Evolutionary conservation across 2,888 invertebrate species (phyloP).

Genomic region (Apodemia zela): DNA sequence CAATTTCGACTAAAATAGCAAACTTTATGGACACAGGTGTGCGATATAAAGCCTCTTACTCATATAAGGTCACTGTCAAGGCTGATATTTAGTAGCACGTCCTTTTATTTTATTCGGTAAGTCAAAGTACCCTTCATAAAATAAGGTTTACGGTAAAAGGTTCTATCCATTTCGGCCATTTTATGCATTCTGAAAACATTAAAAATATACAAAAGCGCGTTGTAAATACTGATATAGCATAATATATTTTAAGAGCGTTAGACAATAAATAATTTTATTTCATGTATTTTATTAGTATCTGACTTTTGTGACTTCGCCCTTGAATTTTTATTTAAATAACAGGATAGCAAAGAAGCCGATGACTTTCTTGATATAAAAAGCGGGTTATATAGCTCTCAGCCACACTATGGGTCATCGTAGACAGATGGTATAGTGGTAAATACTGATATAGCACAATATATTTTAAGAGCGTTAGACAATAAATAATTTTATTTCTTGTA

Average conservation of each 20-base stretch:
- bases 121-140: slow-evolving; percentile 29
- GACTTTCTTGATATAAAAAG: too few relatives aligned
- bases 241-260: background rate
- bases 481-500: slow-evolving; percentile 12
- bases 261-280: slow-evolving; percentile 14
- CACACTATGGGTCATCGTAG: too few relatives aligned
- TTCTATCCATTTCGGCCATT: slow-evolving; percentile 25
- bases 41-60: background rate
- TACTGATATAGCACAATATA: slow-evolving; percentile 1
- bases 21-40: slow-evolving; percentile 5
- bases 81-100: background rate
- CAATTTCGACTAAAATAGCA: background rate
- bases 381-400: too few relatives aligned
- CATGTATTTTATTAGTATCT: slow-evolving; percentile 2
- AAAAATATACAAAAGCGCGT: background rate
- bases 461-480: slow-evolving; percentile 3
- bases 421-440: too few relatives aligned
- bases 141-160: slow-evolving; percentile 32
- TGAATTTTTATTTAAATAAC: too few relatives aligned
- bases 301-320: too few relatives aligned
- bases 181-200: slow-evolving; percentile 5
- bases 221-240: slow-evolving; percentile 7
- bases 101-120: slow-evolving; percentile 26
- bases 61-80: slow-evolving; percentile 11
- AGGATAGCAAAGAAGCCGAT: too few relatives aligned